These are phyloP conservation scores for Lingula anatina DNA, from an alignment of 2,888 invertebrate genomes.

Conservation along the genomic window DNA sequence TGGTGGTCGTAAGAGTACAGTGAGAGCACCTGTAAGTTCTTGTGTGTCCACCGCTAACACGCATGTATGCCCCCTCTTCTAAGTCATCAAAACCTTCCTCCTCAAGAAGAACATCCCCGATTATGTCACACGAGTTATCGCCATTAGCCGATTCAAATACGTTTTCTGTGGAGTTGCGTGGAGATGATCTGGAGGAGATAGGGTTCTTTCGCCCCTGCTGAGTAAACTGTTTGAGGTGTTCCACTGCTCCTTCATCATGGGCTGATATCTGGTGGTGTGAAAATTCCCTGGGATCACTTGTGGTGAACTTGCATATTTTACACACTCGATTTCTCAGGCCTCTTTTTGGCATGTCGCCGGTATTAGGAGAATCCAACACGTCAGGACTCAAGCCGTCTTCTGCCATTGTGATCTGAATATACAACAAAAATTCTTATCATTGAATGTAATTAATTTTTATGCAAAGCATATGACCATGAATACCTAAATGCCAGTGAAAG, in stretches of 20 bases:
- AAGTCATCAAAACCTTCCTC: constrained; percentile 6
- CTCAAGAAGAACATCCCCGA: constrained; percentile 24
- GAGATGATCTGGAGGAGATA: background rate
- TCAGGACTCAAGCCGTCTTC: no score
- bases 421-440: no score
- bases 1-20: constrained; percentile 28
- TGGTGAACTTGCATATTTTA: constrained; percentile 34
- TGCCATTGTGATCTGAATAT: no score
- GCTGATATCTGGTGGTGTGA: constrained; percentile 31
- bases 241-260: constrained; percentile 23
- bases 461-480: no score
- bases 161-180: no score
- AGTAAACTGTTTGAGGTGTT: background rate
- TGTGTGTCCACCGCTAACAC: constrained; percentile 32
- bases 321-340: constrained; percentile 32
- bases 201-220: background rate
- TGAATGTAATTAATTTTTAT: no score
- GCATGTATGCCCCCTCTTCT: constrained; percentile 14
- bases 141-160: no score
- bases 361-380: no score
- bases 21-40: constrained; percentile 28
- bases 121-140: constrained; percentile 27
- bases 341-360: no score
- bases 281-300: constrained; percentile 34
- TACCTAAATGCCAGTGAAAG: no score